Percentiles rank a stretch among this genome's conserved stretches.
phyloP scores from a whole-genome alignment of 2,888 invertebrate genomes.

The Dioctria linearis region DNA sequence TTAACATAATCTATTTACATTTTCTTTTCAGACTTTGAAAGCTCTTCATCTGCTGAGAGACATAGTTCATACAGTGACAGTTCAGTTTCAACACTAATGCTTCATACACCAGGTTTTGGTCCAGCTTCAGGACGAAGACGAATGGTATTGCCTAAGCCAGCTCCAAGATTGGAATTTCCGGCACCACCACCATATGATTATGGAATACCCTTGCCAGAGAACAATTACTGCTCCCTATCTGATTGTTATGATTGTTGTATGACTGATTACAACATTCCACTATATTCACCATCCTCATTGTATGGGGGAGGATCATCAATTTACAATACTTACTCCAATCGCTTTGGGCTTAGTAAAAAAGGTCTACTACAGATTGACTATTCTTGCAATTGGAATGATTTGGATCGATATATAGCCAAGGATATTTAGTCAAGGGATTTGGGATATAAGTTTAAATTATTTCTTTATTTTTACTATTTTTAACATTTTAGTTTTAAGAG shows the following conservation, averaged over 20 bases:
- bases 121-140: constrained; percentile 65
- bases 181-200: constrained; percentile 68
- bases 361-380: constrained; percentile 87
- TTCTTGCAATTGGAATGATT: constrained; percentile 85
- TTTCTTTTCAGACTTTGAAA: constrained; percentile 53
- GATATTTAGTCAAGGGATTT: not conserved
- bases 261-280: constrained; percentile 60
- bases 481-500: too few species aligned
- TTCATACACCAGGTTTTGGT: constrained; percentile 64
- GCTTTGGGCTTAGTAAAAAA: constrained; percentile 81
- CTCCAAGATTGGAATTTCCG: constrained; percentile 68
- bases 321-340: constrained; percentile 68
- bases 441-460: not conserved
- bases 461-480: not conserved
- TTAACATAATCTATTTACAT: not conserved
- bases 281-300: constrained; percentile 60
- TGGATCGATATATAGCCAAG: constrained; percentile 80
- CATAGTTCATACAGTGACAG: constrained; percentile 58
- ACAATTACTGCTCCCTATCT: constrained; percentile 58
- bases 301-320: constrained; percentile 64
- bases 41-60: constrained; percentile 59
- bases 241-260: constrained; percentile 57
- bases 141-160: constrained; percentile 66
- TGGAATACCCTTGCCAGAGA: constrained; percentile 58
- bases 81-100: constrained; percentile 64